Evolutionary conservation across 1,140 invertebrate genomes (phyloP), one percentile per base, ranked within the genome.

Genomic region (Asobara japonica): DNA sequence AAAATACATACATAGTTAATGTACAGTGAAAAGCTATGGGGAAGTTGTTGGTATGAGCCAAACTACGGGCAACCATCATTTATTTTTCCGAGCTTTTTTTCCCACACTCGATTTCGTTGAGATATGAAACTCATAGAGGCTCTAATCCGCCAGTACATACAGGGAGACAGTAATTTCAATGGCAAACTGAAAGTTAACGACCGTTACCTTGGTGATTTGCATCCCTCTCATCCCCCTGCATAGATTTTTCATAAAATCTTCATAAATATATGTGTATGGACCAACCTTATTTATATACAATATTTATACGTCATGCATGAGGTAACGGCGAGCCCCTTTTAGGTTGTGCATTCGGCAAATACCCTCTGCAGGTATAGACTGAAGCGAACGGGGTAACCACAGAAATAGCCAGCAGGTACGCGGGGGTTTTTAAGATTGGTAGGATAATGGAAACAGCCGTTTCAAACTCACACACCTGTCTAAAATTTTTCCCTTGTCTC

Each of bases 221-320:
- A 18, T 29, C 45, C 22, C 31, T 20, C 31, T 72, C 33, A 11
- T 68, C 56, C 38, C 36, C 69, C 65, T 65, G 0, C 48, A 18
- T 10, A 4, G 48, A 69, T 82, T 83, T 83, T 83, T 82, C 82
- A 83, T 83, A 82, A 83, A 83, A 83, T 78, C 77, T 79, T 65
- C 80, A 83, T 83, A 83, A 83, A 83, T 83, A 82, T 38, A 41
- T 36, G 18, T 61, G 62, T 33, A 20, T 30, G 71, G 76, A 60
- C 71, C 76, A 61, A 72, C 71, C 77, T 82, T 83, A 83, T 83
- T 83, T 83, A 82, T 82, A 80, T 78, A 83, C 77, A 82, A 83
- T 83, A 83, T 83, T 83, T 83, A 83, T 83, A 83, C 72, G 82
- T 75, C 71, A 80, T 75, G 82, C 82, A 82, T 79, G 76, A 79